Percentiles rank a stretch among this genome's conserved stretches.
Evolutionary conservation across 2,113 vertebrate genomes (phyloP).

Genomic region (Centropristis striata): DNA sequence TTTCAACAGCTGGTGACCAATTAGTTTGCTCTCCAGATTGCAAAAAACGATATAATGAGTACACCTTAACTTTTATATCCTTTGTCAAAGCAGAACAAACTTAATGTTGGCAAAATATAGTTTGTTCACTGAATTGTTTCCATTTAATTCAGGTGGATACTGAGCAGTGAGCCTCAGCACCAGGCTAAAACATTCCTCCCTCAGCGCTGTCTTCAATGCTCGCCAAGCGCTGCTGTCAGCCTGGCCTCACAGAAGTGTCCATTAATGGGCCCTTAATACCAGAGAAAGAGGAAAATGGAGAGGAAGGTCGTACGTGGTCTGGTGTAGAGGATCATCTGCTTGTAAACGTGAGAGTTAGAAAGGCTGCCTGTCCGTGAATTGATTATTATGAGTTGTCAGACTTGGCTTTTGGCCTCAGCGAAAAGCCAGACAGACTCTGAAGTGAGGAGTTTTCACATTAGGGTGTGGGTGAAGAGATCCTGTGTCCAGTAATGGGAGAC

Average conservation of each 20-base stretch:
- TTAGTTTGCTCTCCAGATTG: conserved; percentile 65
- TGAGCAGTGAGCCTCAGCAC: not conserved
- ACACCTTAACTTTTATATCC: conserved; percentile 47
- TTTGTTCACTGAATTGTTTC: not conserved
- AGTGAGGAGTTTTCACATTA: conserved; percentile 53
- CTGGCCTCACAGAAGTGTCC: conserved; percentile 27
- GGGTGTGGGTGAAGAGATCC: conserved; percentile 49
- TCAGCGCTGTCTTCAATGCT: conserved; percentile 1
- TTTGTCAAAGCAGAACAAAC: conserved; percentile 29
- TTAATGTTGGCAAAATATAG: conserved; percentile 27
- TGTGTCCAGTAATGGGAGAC: conserved; percentile 75
- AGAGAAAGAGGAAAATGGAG: conserved; percentile 27
- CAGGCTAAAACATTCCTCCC: conserved; percentile 21
- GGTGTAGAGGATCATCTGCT: conserved; percentile 33
- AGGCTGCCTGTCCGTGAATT: conserved; percentile 23
- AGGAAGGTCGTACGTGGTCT: conserved; percentile 7
- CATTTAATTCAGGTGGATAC: conserved; percentile 11
- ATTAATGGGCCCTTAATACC: conserved; percentile 50
- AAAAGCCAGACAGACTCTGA: conserved; percentile 38
- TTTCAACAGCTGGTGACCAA: conserved; percentile 70
- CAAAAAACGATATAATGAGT: conserved; percentile 45
- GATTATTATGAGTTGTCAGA: conserved; percentile 42
- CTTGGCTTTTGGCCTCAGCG: conserved; percentile 50
- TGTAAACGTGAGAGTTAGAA: conserved; percentile 4
- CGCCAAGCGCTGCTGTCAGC: conserved; percentile 39